Evolutionary conservation across 2,888 invertebrate species (phyloP).

Genomic region (Thymelicus acteon): DNA sequence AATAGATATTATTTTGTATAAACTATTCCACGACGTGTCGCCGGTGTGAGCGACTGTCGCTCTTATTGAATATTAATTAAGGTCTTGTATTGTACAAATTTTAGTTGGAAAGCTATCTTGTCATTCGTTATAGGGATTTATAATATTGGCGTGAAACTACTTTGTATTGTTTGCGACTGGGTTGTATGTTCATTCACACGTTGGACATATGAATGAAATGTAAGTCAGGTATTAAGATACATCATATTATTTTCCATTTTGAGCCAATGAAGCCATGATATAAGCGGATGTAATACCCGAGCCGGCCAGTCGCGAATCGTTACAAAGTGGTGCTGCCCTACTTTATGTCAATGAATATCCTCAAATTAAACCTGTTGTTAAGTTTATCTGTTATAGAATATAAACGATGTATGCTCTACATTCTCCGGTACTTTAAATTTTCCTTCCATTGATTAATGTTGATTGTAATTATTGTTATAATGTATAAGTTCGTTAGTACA

Average conservation of each 20-base stretch:
- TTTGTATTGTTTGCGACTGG: not conserved
- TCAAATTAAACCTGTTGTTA: not conserved
- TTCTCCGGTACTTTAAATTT: constrained; percentile 5
- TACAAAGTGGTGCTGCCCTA: not conserved
- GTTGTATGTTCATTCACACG: not conserved
- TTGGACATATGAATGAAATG: too few species aligned
- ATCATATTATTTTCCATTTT: too few species aligned
- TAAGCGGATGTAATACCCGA: too few species aligned
- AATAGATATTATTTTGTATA: constrained; percentile 42
- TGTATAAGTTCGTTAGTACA: constrained; percentile 34
- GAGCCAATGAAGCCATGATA: too few species aligned
- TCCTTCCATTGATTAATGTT: constrained; percentile 17
- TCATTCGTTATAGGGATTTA: not conserved
- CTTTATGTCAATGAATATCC: not conserved
- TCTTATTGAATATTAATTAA: constrained; percentile 6
- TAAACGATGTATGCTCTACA: not conserved
- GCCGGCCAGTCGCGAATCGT: not conserved
- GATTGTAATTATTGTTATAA: constrained; percentile 41
- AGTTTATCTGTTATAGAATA: not conserved
- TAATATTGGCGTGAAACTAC: not conserved
- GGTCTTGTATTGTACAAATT: constrained; percentile 20
- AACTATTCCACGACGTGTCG: constrained; percentile 30
- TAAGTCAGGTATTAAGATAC: too few species aligned
- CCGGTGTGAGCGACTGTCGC: constrained; percentile 14
- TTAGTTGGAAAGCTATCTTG: not conserved